Evolutionary conservation across 2,113 vertebrate species (phyloP), one percentile per base, ranked within the genome.

Genomic region (Hassar affinis): DNA sequence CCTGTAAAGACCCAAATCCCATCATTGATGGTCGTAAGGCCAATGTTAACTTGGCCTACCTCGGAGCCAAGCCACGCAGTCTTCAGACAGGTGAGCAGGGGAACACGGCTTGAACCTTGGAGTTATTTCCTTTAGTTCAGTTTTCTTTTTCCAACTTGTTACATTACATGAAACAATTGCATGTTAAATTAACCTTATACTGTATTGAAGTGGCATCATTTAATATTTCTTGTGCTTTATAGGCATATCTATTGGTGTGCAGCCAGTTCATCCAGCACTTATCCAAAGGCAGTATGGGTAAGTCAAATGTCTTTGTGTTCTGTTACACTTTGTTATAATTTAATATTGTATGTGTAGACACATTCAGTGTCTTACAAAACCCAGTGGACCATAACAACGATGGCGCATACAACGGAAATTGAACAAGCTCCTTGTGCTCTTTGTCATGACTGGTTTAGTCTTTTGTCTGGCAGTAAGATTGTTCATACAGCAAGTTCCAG

Each of bases 1-100:
- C 98, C 0, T 99, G 98, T 90, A 99, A 99, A 92, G 98, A 99
- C 89, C 97, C 98, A 0, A 99, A 99, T 86, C 98, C 98, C 87
- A 98, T 98, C 90, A 99, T 99, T 0, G 98, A 99, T 17, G 98
- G 97, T 85, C 94, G 98, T 82, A 99, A 99, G 90, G 98, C 98
- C 42, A 99, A 99, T 0, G 98, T 99, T 85, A 99, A 99, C 94
- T 92, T 99, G 89, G 97, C 98, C 0, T 99, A 99, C 90, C 91
- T 99, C 88, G 98, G 98, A 11, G 98, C 98, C 87, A 99, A 99
- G 90, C 98, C 98, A 0, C 94, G 98, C 88, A 98, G 95, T 92
- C 93, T 98, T 88, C 97, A 99, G 91, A 95, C 96, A 69, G 97
- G 98, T 98, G 92, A 95, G 95, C 56, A 64, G 22, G 33, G 82